These are phyloP conservation scores for Blastobasis adustella DNA, from an alignment of 2,888 invertebrate species.

Conservation along the genomic window DNA sequence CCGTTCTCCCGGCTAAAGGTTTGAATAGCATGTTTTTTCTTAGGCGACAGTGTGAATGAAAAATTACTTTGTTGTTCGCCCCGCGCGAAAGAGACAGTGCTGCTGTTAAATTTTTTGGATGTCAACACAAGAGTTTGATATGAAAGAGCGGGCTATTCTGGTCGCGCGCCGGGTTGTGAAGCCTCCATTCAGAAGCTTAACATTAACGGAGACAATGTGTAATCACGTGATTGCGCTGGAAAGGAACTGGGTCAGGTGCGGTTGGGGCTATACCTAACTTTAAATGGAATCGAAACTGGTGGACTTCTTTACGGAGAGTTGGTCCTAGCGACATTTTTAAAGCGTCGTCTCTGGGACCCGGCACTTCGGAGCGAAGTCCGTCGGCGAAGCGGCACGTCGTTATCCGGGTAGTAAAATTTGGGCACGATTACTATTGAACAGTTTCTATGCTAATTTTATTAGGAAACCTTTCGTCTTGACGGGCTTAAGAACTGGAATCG, in stretches of 20 bases:
- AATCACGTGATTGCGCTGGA: neutral
- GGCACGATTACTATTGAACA: conserved; percentile 29
- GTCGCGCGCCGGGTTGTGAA: neutral
- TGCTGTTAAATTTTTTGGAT: conserved; percentile 4
- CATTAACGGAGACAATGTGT: no score
- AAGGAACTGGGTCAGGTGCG: conserved; percentile 19
- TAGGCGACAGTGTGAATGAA: conserved; percentile 37
- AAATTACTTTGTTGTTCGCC: conserved; percentile 50
- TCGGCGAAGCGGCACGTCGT: conserved; percentile 9
- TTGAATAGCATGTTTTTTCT: conserved; percentile 37
- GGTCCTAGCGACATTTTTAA: no score
- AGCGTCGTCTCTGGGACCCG: no score
- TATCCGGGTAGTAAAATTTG: conserved; percentile 25
- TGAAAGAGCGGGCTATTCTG: conserved; percentile 1
- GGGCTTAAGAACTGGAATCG: conserved; percentile 2
- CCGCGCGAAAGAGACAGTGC: conserved; percentile 12
- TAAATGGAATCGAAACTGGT: no score
- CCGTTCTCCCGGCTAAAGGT: conserved; percentile 40
- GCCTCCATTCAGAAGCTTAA: no score
- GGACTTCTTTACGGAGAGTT: no score
- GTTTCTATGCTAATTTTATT: conserved; percentile 43
- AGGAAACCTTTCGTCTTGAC: conserved; percentile 26
- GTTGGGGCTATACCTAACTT: neutral
- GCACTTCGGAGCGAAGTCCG: no score
- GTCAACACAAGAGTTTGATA: conserved; percentile 1